These are phyloP conservation scores for Spialia ferax DNA, from an alignment of 2,888 invertebrate species.

Conservation along the genomic window DNA sequence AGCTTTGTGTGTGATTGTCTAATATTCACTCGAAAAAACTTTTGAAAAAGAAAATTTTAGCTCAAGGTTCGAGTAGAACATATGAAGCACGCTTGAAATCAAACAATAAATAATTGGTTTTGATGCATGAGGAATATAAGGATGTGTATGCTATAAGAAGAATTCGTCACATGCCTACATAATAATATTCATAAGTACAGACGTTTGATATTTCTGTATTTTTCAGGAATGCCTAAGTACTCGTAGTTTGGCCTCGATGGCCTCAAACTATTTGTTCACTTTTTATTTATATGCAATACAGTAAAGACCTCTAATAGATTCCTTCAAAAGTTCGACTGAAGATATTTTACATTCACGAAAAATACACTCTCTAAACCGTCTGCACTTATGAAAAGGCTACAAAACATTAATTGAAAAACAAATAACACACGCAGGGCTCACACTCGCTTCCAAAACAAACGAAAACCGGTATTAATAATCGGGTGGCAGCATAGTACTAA, in stretches of 20 bases:
- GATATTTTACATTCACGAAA: background rate
- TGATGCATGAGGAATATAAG: background rate
- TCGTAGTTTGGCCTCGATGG: too few species aligned
- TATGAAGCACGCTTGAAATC: background rate
- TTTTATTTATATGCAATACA: too few species aligned
- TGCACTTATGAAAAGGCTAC: background rate
- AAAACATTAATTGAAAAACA: background rate
- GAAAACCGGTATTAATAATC: conserved; percentile 33
- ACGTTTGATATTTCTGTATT: background rate
- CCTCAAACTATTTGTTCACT: too few species aligned
- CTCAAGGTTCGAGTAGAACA: background rate
- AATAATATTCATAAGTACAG: background rate
- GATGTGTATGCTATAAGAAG: background rate
- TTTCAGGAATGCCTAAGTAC: too few species aligned
- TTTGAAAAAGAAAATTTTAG: background rate
- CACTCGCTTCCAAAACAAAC: conserved; percentile 21
- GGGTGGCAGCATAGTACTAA: conserved; percentile 75
- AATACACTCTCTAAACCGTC: background rate
- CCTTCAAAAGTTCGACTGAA: background rate
- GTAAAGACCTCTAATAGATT: too few species aligned
- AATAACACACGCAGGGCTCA: conserved; percentile 34
- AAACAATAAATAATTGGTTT: background rate
- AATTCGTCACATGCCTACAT: background rate
- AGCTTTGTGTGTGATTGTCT: conserved; percentile 43
- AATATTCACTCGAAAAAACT: background rate